Percentiles rank a stretch among this genome's conserved stretches.
Evolutionary conservation across 2,888 invertebrate species (phyloP).

Genomic region (Cheilosia impressa): DNA sequence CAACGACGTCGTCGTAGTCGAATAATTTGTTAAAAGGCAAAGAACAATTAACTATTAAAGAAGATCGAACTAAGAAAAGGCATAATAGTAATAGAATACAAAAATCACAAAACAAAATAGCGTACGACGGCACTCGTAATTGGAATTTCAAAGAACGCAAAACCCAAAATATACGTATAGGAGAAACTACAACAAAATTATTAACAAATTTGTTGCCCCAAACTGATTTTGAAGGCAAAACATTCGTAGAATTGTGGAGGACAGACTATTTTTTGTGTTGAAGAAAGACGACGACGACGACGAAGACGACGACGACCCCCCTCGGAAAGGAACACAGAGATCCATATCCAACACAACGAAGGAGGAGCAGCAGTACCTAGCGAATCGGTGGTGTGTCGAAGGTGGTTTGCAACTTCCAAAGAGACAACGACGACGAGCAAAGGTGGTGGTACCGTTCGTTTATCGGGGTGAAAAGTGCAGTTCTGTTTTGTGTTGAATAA

Average conservation of each 20-base stretch:
- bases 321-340: constrained; percentile 9
- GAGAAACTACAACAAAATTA: constrained; percentile 10
- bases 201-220: neutral
- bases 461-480: constrained; percentile 70
- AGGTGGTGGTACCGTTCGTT: constrained; percentile 59
- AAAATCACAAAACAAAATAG: constrained; percentile 10
- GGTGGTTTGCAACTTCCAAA: constrained; percentile 65
- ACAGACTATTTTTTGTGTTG: constrained; percentile 5
- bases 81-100: constrained; percentile 13
- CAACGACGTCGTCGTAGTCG: constrained; percentile 58
- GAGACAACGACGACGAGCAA: constrained; percentile 47
- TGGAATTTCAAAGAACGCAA: constrained; percentile 8
- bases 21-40: constrained; percentile 57
- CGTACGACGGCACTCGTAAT: constrained; percentile 48
- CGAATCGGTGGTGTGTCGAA: constrained; percentile 39
- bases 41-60: constrained; percentile 36
- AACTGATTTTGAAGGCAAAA: constrained; percentile 13
- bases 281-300: neutral
- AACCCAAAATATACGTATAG: neutral
- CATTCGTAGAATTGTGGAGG: constrained; percentile 16
- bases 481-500: constrained; percentile 83
- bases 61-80: constrained; percentile 44
- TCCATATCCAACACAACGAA: neutral
- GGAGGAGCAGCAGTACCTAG: constrained; percentile 11
- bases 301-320: neutral